Evolutionary conservation across 2,797 vertebrate genomes (phyloP), one percentile per base, ranked within the genome.

Genomic region (Channallabes apus): DNA sequence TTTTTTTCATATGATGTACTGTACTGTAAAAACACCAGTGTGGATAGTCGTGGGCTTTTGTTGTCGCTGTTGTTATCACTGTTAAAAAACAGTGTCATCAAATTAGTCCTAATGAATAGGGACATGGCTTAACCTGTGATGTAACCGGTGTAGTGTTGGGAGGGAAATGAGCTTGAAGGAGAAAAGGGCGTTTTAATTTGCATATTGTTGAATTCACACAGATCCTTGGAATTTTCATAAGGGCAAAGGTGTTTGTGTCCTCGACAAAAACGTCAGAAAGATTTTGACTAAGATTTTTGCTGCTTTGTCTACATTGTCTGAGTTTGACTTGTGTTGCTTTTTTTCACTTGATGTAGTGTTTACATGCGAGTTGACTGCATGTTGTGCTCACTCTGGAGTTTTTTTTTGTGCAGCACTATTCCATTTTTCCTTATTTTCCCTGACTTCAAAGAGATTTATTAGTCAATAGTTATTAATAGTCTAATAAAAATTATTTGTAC

Each of bases 141-240:
- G n/a, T 51, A 80, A 51, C 0, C 62, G 3, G 24, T 65, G 78
- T 51, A 65, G 38, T 51, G 61, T 65, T n/a, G 17, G 6, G 38
- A 65, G 0, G 41, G 24, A 80, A 62, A 41, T 80, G n/a, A 80
- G 61, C n/a, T 65, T 7, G 7, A 41, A 67, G 62, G 61, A 80
- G 6, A 54, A 80, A 51, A 54, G 79, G 62, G 5, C 46, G 7
- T 22, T 54, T 67, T 67, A 1, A 81, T 81, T 80, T 67, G 62
- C 78, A 80, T 65, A 65, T 29, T 3, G n/a, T 29, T 65, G 61
- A 61, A 65, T 80, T 65, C 67, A 67, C n/a, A 51, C 38, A 12
- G 62, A 80, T 54, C 41, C 79, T 51, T 4, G 1, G 59, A 29
- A 80, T 80, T 80, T 80, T 67, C 27, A 80, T 65, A 61, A 29